Conservation (phyloP, 2,797 vertebrate species). For the Sarcoramphus papa region DNA sequence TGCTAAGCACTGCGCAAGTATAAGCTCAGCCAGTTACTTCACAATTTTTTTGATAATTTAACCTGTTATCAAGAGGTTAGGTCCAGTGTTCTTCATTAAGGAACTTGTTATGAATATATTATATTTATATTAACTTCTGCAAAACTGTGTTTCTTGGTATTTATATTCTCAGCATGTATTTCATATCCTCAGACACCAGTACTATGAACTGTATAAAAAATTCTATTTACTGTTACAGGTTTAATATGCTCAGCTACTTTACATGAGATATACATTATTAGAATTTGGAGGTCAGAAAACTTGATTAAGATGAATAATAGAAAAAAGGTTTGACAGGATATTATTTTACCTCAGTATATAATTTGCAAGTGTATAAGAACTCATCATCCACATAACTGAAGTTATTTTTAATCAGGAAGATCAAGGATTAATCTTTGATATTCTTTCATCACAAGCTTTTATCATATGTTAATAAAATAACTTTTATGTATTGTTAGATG, state of each 20-base stretch:
- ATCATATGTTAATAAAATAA: constrained; percentile 41
- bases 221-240: not conserved
- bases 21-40: not conserved
- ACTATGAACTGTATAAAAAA: not conserved
- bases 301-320: not conserved
- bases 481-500: constrained; percentile 38
- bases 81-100: not conserved
- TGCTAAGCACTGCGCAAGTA: not conserved
- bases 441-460: constrained; percentile 41
- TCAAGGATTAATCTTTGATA: constrained; percentile 35
- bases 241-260: not conserved
- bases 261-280: not conserved
- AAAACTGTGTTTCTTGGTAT: not conserved
- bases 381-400: not conserved
- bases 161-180: not conserved
- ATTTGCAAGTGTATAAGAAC: not conserved
- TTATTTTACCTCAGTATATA: constrained; percentile 21
- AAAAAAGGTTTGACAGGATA: constrained; percentile 16
- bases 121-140: not conserved
- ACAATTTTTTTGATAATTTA: not conserved
- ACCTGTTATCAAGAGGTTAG: not conserved
- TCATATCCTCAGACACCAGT: not conserved
- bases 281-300: not conserved
- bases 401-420: constrained; percentile 51
- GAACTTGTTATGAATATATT: not conserved